Evolutionary conservation across 2,797 vertebrate species (phyloP).

Genomic region (Bovichtus variegatus): DNA sequence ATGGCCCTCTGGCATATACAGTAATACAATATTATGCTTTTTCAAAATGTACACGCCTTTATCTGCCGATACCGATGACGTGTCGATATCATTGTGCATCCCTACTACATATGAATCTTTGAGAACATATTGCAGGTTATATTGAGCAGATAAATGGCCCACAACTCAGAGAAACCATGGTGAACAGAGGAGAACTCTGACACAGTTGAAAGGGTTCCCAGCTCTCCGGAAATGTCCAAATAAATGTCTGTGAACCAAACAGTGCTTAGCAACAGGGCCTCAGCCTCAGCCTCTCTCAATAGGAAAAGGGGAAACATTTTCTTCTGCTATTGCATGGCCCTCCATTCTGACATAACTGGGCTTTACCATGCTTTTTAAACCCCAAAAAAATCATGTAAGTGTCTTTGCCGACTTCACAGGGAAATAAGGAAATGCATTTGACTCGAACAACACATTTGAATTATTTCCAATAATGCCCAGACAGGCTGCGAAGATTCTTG

Average conservation of each 20-base stretch:
- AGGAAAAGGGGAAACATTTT: constrained; percentile 31
- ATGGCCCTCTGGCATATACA: no score
- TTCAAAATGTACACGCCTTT: no score
- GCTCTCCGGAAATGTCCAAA: constrained; percentile 51
- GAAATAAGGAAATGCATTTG: constrained; percentile 17
- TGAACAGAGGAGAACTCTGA: constrained; percentile 37
- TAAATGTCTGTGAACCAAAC: constrained; percentile 46
- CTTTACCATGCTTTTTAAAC: constrained; percentile 6
- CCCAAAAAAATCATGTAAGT: neutral
- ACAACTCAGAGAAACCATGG: constrained; percentile 17
- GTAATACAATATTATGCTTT: no score
- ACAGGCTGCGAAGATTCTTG: neutral
- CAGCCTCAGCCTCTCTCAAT: constrained; percentile 23
- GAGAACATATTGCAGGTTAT: neutral
- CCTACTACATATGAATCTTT: constrained; percentile 1
- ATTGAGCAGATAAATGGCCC: constrained; percentile 6
- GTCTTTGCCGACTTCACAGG: neutral
- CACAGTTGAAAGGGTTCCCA: constrained; percentile 47
- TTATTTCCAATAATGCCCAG: constrained; percentile 8
- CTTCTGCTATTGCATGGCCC: constrained; percentile 1
- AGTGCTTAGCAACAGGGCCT: constrained; percentile 59
- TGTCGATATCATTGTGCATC: no score
- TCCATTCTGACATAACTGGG: constrained; percentile 24
- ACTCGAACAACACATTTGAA: neutral
- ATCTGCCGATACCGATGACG: no score